Evolutionary conservation across 2,888 invertebrate species (phyloP).

Genomic region (Dynastes tityus): DNA sequence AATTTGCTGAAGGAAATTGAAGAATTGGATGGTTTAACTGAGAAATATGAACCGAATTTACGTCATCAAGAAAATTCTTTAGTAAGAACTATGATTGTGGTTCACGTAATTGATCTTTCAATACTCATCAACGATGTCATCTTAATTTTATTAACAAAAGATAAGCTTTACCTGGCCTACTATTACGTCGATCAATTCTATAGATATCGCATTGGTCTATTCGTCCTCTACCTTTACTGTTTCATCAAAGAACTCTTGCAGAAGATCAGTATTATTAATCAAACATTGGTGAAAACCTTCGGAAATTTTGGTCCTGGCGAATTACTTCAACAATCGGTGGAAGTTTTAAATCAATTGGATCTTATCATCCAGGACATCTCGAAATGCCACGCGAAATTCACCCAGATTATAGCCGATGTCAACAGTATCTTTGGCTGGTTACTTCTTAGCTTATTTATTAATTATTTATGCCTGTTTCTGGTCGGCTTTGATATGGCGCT

Average conservation of each 20-base stretch:
- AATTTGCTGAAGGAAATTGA: background rate
- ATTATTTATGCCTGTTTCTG: slow-evolving; percentile 5
- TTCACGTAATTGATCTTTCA: background rate
- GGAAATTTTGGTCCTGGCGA: background rate
- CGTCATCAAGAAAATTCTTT: background rate
- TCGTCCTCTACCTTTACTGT: background rate
- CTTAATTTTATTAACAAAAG: background rate
- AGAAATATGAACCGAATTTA: background rate
- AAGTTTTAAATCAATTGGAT: background rate
- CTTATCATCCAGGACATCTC: background rate
- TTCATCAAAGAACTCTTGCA: background rate
- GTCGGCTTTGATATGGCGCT: background rate
- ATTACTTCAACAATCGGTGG: background rate
- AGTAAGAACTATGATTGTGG: background rate
- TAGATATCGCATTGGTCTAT: background rate
- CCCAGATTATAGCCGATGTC: background rate
- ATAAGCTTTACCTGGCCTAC: background rate
- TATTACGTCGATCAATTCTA: slow-evolving; percentile 6
- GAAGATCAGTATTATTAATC: background rate
- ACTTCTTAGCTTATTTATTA: background rate
- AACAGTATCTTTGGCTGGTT: slow-evolving; percentile 6
- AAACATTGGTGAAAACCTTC: background rate
- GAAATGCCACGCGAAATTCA: background rate
- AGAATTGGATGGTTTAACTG: background rate
- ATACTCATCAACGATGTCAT: background rate